Base-by-base conservation (phyloP, 1,140 invertebrate species). In the Ips nitidus region DNA sequence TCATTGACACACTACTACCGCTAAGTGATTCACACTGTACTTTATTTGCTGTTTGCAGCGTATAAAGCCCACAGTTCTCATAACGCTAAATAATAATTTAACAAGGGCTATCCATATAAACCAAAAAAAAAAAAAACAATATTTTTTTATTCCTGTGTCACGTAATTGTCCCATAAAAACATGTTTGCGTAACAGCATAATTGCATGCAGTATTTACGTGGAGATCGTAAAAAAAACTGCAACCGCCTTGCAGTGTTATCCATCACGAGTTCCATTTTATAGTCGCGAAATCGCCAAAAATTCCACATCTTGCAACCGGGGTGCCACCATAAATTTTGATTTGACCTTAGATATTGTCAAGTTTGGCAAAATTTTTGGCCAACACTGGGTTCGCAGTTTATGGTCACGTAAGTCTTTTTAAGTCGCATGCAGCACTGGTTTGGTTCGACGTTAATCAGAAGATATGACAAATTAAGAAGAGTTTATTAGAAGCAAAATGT, bases 321-420 rank as follows among this genome's bases (percentile, higher is more conserved):
- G 8, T 56, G n/a, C 22, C 45, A 50, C 53, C 53, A 56, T 56
- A 56, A 56, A 56, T 56, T 38, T 56, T 56, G 53, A 56, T 56
- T n/a, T 40, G 38, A 56, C 37, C 7, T 37, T 40, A 38, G 53
- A 56, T 56, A 56, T 22, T 50, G 7, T 6, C 7, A 50, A 50
- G 7, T 50, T 50, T 50, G 45, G 45, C 45, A 50, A 50, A 50
- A 50, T 22, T 22, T 22, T 22, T 22, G 22, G 22, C 22, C 22
- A 22, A 22, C 22, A 22, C 22, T 22, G 22, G 22, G 22, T 22
- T 22, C 22, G 22, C 22, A 22, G 22, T 22, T 22, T 22, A 22
- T 22, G 22, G 22, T 22, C 22, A 22, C 22, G 22, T 22, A 22
- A 22, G 22, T 22, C 22, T 22, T 22, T 22, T 22, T 22, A 22